Base-by-base conservation (phyloP, 2,797 vertebrate species). In the Triplophysa yarkandensis region DNA sequence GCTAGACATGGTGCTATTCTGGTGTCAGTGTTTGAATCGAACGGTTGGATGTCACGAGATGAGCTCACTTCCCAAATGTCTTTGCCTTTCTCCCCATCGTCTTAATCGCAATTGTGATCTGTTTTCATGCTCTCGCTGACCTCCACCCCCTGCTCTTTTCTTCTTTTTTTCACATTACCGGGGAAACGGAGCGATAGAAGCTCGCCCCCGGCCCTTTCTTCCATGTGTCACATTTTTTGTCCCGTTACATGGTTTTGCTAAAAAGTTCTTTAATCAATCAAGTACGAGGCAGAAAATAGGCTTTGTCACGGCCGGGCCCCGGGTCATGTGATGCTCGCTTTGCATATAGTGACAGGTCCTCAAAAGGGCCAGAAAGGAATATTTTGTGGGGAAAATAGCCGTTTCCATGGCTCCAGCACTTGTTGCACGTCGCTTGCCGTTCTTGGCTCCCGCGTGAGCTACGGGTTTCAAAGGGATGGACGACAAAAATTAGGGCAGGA, bases 181-280 rank as follows among this genome's bases (percentile, higher is more conserved):
- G 86, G 92, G 89, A 89, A 89, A 90, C 89, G 84, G 68, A 83
- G 77, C 84, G 85, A 88, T 89, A 81, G 88, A 88, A 85, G 81
- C 85, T 91, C 86, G 84, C 86, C 70, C 71, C 79, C 43, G 75
- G 85, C 89, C 86, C 66, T 78, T 83, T 92, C 76, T 91, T 90
- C 88, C 85, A 80, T 77, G 82, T 92, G 90, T 92, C 91, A 92
- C 89, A 91, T 93, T 92, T 93, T 93, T 93, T 92, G 88, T 94
- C 91, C 93, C 93, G 95, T 94, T 96, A 98, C 96, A 97, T 95
- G 95, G 93, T 97, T 98, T 98, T 95, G 88, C 95, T 95, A 92
- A 96, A 98, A 98, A 96, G 95, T 97, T 96, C 96, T 98, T 98
- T 96, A 97, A 99, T 99, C 96, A 98, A 98, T 98, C 96, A 99